phyloP scores from a whole-genome alignment of 92 coral and sea anemone genomes.

The Diadumene lineata region DNA sequence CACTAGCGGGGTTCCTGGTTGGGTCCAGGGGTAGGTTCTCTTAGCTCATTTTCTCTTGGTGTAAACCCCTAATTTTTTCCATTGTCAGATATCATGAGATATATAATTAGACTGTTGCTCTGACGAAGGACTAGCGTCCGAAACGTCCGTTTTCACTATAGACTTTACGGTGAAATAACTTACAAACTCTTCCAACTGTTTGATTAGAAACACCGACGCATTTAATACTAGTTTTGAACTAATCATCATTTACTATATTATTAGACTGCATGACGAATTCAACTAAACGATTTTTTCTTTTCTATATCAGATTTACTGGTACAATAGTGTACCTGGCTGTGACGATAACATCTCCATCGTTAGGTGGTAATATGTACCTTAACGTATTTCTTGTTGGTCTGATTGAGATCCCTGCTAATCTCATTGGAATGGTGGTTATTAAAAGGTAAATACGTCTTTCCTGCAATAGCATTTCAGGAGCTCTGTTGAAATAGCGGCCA shows the following conservation, averaged over 20 bases:
- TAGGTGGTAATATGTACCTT: slow-evolving; percentile 40
- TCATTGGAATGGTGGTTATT: slow-evolving; percentile 16
- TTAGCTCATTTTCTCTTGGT: too few species aligned
- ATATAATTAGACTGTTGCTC: background rate
- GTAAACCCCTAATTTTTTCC: too few species aligned
- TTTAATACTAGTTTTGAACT: background rate
- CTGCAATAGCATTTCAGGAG: background rate
- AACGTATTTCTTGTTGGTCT: slow-evolving; percentile 27
- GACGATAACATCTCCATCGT: slow-evolving; percentile 22
- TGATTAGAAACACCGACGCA: too few species aligned
- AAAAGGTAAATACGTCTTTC: background rate
- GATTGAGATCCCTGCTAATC: slow-evolving; percentile 26
- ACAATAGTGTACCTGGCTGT: slow-evolving; percentile 36
- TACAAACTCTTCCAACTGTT: too few species aligned
- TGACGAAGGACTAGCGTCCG: too few species aligned
- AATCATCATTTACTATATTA: background rate
- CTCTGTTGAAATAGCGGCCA: too few species aligned
- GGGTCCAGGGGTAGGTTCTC: too few species aligned
- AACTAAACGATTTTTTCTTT: background rate
- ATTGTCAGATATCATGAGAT: too few species aligned
- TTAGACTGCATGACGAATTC: too few species aligned
- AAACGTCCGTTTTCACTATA: background rate
- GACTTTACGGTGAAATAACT: background rate
- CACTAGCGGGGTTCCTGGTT: too few species aligned
- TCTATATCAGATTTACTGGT: slow-evolving; percentile 11